Evolutionary conservation across 1,140 invertebrate species (phyloP).

Genomic region (Pseudoatta argentina): DNA sequence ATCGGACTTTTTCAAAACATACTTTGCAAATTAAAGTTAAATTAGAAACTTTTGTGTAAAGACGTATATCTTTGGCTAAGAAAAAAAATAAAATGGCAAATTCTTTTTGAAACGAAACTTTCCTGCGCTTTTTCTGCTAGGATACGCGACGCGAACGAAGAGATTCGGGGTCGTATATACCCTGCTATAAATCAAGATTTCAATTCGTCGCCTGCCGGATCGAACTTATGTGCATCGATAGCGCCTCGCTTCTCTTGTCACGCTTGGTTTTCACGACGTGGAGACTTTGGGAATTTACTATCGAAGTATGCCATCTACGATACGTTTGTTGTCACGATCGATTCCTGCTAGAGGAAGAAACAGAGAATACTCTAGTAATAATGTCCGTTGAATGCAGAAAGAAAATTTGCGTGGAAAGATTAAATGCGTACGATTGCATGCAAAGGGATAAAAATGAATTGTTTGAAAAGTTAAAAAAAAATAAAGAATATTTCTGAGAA

Average conservation of each 20-base stretch:
- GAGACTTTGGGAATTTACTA: conserved; percentile 68
- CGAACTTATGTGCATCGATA: conserved; percentile 74
- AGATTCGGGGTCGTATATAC: conserved; percentile 62
- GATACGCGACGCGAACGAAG: conserved; percentile 8
- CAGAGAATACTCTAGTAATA: conserved; percentile 19
- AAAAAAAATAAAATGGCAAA: background rate
- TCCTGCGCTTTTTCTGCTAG: background rate
- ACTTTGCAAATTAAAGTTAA: conserved; percentile 16
- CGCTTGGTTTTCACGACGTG: conserved; percentile 44
- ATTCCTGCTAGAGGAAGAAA: conserved; percentile 37
- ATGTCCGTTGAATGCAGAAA: conserved; percentile 28
- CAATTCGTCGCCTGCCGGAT: conserved; percentile 65
- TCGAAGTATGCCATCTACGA: conserved; percentile 70
- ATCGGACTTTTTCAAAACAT: background rate
- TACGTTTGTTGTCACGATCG: conserved; percentile 54
- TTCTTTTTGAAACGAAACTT: conserved; percentile 9
- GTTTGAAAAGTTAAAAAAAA: background rate
- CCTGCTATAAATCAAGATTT: conserved; percentile 73
- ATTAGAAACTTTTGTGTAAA: background rate
- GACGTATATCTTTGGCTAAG: background rate
- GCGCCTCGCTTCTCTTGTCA: conserved; percentile 45
- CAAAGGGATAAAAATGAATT: background rate
- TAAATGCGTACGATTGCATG: background rate
- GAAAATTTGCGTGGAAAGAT: conserved; percentile 30
- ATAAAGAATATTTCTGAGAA: background rate